phyloP scores from a whole-genome alignment of 2,888 invertebrate species.

The Troglohyphantes excavatus region DNA sequence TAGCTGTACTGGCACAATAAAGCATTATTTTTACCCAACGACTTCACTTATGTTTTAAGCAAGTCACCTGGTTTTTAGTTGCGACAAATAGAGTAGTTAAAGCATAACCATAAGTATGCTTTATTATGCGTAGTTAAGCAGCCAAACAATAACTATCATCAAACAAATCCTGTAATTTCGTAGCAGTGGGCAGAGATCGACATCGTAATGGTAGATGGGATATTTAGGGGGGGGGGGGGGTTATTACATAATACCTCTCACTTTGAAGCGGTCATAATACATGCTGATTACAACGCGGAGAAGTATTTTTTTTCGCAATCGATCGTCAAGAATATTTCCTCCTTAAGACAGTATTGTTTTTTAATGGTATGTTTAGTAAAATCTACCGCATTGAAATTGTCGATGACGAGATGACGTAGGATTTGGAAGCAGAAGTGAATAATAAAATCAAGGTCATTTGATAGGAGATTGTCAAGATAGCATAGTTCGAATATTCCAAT shows the following conservation, averaged over 20 bases:
- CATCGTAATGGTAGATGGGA: not conserved
- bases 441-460: not conserved
- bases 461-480: not conserved
- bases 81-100: too few relatives aligned
- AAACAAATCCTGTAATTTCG: too few relatives aligned
- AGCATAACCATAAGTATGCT: too few relatives aligned
- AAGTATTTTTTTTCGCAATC: not conserved
- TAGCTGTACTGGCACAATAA: too few relatives aligned
- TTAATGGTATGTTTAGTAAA: not conserved
- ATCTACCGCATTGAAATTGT: not conserved
- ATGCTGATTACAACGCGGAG: not conserved
- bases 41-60: too few relatives aligned
- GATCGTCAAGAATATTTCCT: not conserved
- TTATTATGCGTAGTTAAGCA: too few relatives aligned
- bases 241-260: not conserved
- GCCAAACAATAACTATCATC: too few relatives aligned
- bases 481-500: too few relatives aligned
- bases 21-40: too few relatives aligned
- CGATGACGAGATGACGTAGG: not conserved
- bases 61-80: too few relatives aligned
- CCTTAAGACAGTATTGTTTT: not conserved
- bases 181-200: not conserved
- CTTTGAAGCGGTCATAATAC: not conserved
- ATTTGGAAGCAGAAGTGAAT: not conserved
- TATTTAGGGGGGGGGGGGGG: too few relatives aligned